These are phyloP conservation scores for Brienomyrus brachyistius DNA, from an alignment of 2,113 vertebrate species.

Conservation along the genomic window DNA sequence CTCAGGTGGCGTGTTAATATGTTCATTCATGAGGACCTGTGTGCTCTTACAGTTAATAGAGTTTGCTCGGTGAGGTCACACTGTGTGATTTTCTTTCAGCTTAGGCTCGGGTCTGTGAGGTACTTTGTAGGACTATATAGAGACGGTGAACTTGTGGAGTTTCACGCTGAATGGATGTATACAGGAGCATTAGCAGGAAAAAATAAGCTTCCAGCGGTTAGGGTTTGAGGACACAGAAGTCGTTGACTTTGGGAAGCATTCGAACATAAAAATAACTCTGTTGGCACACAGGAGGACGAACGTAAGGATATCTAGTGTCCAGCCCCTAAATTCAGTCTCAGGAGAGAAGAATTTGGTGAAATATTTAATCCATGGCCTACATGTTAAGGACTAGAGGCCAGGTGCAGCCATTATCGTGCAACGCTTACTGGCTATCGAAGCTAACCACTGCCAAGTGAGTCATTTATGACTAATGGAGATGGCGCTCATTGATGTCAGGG, in stretches of 20 bases:
- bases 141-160: background rate
- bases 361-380: background rate
- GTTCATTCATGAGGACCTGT: background rate
- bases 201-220: background rate
- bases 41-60: background rate
- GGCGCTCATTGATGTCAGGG: background rate
- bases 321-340: background rate
- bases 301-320: background rate
- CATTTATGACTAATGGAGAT: background rate
- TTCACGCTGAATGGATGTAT: background rate
- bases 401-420: background rate
- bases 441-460: background rate
- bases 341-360: background rate
- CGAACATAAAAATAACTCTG: slow-evolving; percentile 7
- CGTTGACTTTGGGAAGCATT: slow-evolving; percentile 17
- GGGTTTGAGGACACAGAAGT: background rate
- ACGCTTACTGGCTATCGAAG: background rate
- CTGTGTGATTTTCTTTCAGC: background rate
- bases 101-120: background rate
- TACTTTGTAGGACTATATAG: background rate
- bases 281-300: background rate
- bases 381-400: background rate
- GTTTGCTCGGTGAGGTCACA: background rate
- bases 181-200: slow-evolving; percentile 10
- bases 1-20: background rate